A percentile compares a stretch with the other conserved stretches of the same genome.
Conservation (phyloP, 92 coral and sea anemone genomes). For the Plumapathes pennacea region DNA sequence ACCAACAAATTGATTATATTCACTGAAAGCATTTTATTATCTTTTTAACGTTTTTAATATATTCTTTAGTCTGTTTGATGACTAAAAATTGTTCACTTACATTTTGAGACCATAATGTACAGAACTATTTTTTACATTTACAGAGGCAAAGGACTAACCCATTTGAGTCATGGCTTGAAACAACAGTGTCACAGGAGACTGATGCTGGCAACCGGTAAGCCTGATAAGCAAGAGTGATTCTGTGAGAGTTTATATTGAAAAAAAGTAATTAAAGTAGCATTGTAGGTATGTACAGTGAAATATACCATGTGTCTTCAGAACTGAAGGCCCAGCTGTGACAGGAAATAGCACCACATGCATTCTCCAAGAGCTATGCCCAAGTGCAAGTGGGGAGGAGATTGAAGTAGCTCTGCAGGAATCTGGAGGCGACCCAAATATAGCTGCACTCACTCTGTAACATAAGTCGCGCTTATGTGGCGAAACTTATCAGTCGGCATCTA, state of each 20-base stretch:
- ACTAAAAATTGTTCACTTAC: constrained; percentile 1
- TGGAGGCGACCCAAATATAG: not conserved
- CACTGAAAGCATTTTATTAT: no score
- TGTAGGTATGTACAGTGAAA: no score
- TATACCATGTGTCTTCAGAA: constrained; percentile 2
- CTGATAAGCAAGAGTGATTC: not conserved
- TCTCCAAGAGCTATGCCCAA: not conserved
- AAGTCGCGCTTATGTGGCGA: no score
- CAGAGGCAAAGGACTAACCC: constrained; percentile 6
- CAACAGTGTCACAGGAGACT: constrained; percentile 1
- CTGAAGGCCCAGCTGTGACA: constrained; percentile 3
- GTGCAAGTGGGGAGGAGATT: constrained; percentile 1
- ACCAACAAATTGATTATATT: no score
- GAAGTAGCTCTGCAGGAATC: constrained; percentile 6
- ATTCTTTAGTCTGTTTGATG: no score
- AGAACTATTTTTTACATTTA: constrained; percentile 1
- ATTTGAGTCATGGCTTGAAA: constrained; percentile 1
- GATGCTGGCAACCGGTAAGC: constrained; percentile 1
- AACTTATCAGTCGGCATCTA: no score
- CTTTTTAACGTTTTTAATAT: no score
- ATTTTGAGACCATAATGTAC: not conserved
- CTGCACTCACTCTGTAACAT: no score
- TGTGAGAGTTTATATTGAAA: constrained; percentile 1
- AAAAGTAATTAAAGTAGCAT: not conserved
- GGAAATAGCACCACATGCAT: not conserved